These are phyloP conservation scores for Conus betulinus DNA, from an alignment of 1,140 invertebrate species.

Conservation along the genomic window DNA sequence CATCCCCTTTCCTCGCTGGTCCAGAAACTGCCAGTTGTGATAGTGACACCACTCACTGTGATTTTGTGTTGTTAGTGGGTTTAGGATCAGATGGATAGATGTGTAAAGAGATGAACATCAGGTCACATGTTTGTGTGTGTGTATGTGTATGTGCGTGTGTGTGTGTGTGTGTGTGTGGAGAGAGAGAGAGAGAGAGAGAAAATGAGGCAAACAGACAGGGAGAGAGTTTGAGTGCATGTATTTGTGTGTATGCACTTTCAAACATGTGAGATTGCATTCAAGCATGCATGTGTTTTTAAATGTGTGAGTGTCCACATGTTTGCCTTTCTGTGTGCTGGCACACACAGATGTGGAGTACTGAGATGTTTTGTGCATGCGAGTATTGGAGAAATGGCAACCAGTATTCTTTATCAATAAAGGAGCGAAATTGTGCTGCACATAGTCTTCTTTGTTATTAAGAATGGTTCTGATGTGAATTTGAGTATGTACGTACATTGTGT, in stretches of 20 bases:
- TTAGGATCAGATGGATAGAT: too few species aligned
- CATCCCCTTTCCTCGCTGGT: constrained; percentile 95
- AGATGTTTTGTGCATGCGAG: background rate
- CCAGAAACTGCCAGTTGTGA: constrained; percentile 89
- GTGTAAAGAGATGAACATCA: too few species aligned
- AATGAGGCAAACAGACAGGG: too few species aligned
- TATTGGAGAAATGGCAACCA: too few species aligned
- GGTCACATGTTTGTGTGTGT: too few species aligned
- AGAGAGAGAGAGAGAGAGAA: background rate
- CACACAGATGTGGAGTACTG: background rate
- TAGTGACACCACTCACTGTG: background rate
- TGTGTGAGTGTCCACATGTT: background rate
- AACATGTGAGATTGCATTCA: background rate
- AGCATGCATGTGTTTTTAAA: background rate
- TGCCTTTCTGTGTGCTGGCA: background rate
- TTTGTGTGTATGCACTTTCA: background rate
- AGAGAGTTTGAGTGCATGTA: background rate
- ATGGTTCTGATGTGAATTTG: too few species aligned
- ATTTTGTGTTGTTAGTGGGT: too few species aligned
- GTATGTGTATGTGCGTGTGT: background rate
- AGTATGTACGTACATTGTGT: too few species aligned
- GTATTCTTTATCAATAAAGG: too few species aligned
- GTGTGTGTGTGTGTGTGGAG: background rate
- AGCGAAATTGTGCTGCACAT: too few species aligned
- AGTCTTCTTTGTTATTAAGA: too few species aligned